phyloP scores from a whole-genome alignment of 2,113 vertebrate species.

The Tachysurus fulvidraco region DNA sequence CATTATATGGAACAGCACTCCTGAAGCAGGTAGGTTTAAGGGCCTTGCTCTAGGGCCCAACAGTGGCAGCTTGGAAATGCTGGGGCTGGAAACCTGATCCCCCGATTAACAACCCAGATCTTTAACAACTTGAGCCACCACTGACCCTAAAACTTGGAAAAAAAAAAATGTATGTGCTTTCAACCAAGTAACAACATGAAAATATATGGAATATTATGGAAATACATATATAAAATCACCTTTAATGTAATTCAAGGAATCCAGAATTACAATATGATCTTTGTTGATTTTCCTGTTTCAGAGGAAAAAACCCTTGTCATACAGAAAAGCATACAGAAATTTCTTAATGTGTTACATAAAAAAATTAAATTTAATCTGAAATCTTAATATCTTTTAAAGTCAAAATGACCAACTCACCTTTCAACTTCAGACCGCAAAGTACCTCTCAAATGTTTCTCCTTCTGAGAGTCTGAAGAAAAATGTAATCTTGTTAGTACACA shows the following conservation, averaged over 20 bases:
- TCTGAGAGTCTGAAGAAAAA: slow-evolving; percentile 72
- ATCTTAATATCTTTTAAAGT: not conserved
- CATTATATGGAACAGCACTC: no score
- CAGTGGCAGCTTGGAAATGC: no score
- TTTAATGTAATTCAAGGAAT: slow-evolving; percentile 85
- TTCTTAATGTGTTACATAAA: not conserved
- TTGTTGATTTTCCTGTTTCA: slow-evolving; percentile 75
- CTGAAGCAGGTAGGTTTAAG: no score
- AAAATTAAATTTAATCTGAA: no score
- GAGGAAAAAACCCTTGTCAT: not conserved
- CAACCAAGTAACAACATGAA: not conserved
- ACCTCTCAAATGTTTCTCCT: slow-evolving; percentile 75
- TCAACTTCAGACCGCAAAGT: slow-evolving; percentile 78
- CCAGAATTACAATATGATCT: slow-evolving; percentile 78
- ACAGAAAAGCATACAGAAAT: no score
- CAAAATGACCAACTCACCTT: slow-evolving; percentile 63
- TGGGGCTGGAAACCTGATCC: no score
- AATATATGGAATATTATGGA: not conserved
- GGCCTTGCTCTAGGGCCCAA: no score
- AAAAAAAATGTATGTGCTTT: not conserved
- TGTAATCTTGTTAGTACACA: not conserved
- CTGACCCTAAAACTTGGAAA: no score
- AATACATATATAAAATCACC: slow-evolving; percentile 60
- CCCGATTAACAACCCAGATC: no score
- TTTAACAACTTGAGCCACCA: not conserved